Percentiles rank a stretch among this genome's conserved stretches.
Conservation (phyloP, 2,113 vertebrate species). For the Vulpes vulpes region DNA sequence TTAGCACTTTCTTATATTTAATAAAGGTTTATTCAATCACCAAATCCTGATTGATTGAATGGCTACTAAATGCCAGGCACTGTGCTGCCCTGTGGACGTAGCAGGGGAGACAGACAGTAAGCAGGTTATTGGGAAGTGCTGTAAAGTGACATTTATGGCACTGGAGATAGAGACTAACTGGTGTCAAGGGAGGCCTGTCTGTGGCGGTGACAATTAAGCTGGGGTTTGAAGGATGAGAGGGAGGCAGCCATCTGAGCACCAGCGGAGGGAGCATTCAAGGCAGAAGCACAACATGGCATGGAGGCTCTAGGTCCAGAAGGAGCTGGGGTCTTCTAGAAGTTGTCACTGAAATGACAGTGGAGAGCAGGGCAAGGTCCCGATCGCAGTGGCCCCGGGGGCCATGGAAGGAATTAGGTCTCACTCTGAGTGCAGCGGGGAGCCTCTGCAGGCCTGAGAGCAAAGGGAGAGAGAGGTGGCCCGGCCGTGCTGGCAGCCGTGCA, state of each 20-base stretch:
- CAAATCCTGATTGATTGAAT: not conserved
- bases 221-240: not conserved
- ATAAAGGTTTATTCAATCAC: not conserved
- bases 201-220: not conserved
- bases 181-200: slow-evolving; percentile 15
- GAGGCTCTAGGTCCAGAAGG: not conserved
- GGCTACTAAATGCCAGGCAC: not conserved
- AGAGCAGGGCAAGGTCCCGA: not conserved
- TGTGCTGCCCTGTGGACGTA: not conserved
- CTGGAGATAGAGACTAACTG: not conserved
- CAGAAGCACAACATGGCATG: rapidly evolving
- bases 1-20: not conserved
- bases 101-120: not conserved
- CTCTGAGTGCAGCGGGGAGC: not conserved
- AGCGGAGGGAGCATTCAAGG: not conserved
- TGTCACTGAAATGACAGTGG: not conserved
- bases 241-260: not conserved
- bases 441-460: not conserved
- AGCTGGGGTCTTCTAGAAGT: not conserved
- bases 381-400: rapidly evolving
- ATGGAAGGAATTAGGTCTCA: not conserved
- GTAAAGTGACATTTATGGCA: not conserved
- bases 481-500: not conserved
- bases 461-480: not conserved
- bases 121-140: not conserved